Evolutionary conservation across 2,797 vertebrate genomes (phyloP).

Genomic region (Lagodon rhomboides): DNA sequence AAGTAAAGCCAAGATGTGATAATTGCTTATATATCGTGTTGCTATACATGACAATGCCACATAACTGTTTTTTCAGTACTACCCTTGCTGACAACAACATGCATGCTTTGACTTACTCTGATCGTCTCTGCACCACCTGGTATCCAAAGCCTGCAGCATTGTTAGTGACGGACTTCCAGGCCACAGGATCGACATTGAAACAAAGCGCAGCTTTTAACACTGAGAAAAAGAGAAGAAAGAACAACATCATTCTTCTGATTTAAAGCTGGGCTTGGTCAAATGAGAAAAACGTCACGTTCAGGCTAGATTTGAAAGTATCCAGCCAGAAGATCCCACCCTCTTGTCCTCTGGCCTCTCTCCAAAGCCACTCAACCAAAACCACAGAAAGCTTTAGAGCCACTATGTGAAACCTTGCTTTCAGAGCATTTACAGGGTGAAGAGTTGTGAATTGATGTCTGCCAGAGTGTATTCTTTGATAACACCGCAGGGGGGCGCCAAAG

Average conservation of each 20-base stretch:
- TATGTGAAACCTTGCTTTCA: background rate
- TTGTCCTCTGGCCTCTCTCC: no score
- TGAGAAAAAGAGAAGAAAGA: conserved; percentile 37
- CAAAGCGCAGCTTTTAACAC: conserved; percentile 55
- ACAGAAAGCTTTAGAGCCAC: no score
- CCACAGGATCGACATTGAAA: conserved; percentile 80
- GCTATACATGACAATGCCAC: no score
- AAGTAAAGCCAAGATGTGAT: conserved; percentile 28
- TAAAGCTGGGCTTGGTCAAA: no score
- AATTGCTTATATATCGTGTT: no score
- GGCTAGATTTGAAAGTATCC: no score
- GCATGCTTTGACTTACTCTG: conserved; percentile 63
- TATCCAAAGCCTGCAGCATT: conserved; percentile 77
- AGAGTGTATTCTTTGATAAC: background rate
- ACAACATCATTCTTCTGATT: background rate
- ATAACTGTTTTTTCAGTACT: background rate
- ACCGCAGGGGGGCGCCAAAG: conserved; percentile 17
- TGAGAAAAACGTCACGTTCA: fast-evolving
- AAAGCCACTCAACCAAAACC: no score
- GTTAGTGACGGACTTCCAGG: conserved; percentile 67
- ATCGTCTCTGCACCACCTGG: conserved; percentile 77
- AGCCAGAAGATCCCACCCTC: no score
- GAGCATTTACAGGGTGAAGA: background rate
- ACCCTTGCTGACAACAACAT: background rate
- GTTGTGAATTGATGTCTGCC: background rate